Evolutionary conservation across 2,797 vertebrate species (phyloP), one percentile per base, ranked within the genome.

Genomic region (Hippocampus kuda): DNA sequence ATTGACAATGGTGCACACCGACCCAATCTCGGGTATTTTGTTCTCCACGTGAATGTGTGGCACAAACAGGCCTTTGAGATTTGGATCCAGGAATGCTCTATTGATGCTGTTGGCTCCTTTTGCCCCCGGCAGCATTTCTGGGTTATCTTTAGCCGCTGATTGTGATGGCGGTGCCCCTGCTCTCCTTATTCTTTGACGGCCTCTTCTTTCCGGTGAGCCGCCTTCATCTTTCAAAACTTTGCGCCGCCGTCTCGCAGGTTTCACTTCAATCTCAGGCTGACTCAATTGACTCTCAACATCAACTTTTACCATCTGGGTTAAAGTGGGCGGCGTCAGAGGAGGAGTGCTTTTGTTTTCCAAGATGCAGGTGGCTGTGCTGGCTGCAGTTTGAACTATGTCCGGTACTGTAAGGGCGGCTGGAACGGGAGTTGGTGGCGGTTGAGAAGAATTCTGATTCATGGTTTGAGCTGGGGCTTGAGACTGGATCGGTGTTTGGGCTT

Each of bases 1-100:
- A 7, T 99, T 99, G 71, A 99, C 92, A 74, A 99, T 96, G 75
- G 94, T 95, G 83, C 96, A 99, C 74, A 98, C 93, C 7, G 94
- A 93, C 71, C 95, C 95, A 5, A 97, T 92, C 80, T 98, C 96
- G 66, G 93, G 92, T n/a, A 91, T 66, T 86, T 98, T 97, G 75
- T 94, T 96, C 75, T 99, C 95, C 70, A 99, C 94, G 0, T 97
- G 96, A 72, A 99, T 94, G 53, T 99, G 98, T 20, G 97, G 97
- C 75, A 94, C 91, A 83, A 99, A 99, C 26, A 83, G 88, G 75
- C 93, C 93, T 76, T 94, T 95, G 86, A 93, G 94, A 77, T 88
- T 91, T 26, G 75, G 72, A 76, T 98, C 95, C 9, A 85, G 74
- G 73, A 93, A 92, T 65, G 85, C 90, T 81, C 90, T 91, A 3